Evolutionary conservation across 2,888 invertebrate genomes (phyloP).

Genomic region (Idaea straminata): DNA sequence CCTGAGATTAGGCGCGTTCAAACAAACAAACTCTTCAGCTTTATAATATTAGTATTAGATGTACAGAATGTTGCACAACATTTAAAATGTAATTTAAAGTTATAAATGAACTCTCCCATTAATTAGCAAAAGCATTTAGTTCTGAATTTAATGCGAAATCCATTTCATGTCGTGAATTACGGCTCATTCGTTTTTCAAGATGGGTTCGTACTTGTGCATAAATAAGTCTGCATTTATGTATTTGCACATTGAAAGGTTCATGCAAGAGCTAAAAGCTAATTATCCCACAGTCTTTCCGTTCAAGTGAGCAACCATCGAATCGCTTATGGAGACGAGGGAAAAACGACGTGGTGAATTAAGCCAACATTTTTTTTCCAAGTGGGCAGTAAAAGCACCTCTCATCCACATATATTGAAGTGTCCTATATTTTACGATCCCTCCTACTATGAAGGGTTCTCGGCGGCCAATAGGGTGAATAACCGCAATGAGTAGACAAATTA

Average conservation of each 20-base stretch:
- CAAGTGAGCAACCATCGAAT: constrained; percentile 63
- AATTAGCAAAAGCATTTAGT: too few relatives aligned
- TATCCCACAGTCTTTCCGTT: constrained; percentile 49
- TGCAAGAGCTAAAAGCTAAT: constrained; percentile 56
- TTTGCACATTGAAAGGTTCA: constrained; percentile 28
- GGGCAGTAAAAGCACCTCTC: constrained; percentile 69
- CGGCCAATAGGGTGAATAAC: constrained; percentile 54
- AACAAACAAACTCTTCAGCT: too few relatives aligned
- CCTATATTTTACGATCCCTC: constrained; percentile 76
- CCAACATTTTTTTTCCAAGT: constrained; percentile 77
- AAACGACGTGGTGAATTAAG: constrained; percentile 73
- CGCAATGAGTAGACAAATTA: constrained; percentile 70
- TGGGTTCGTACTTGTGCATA: not conserved
- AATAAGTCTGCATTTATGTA: constrained; percentile 17
- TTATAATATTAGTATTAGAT: too few relatives aligned
- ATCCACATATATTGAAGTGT: constrained; percentile 71
- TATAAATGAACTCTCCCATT: too few relatives aligned
- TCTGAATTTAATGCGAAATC: not conserved
- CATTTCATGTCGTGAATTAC: not conserved
- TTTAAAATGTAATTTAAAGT: too few relatives aligned
- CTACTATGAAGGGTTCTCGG: constrained; percentile 60
- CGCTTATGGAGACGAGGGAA: constrained; percentile 55
- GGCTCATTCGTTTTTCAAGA: not conserved
- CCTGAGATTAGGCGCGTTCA: too few relatives aligned
- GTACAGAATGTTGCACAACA: too few relatives aligned